These are phyloP conservation scores for Tachystola acroxantha DNA, from an alignment of 2,888 invertebrate genomes.

Conservation along the genomic window DNA sequence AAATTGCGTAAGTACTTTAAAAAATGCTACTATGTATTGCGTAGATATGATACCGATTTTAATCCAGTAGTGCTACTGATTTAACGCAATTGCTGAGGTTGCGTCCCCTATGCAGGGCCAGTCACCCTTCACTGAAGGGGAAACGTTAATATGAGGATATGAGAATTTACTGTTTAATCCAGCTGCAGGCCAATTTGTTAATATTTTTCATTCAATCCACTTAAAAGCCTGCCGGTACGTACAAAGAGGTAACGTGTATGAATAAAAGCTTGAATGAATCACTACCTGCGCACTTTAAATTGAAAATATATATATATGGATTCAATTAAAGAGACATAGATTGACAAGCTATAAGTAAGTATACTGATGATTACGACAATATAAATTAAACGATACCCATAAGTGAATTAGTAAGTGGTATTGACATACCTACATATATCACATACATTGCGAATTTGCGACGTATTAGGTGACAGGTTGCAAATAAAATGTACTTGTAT, in stretches of 20 bases:
- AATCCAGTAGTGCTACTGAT: constrained; percentile 70
- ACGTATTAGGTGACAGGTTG: constrained; percentile 5
- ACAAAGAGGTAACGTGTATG: too few species aligned
- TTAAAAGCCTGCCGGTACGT: constrained; percentile 56
- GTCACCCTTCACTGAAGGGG: constrained; percentile 69
- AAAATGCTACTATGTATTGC: constrained; percentile 28
- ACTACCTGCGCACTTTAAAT: background rate
- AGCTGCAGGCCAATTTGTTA: constrained; percentile 75
- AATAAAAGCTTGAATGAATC: background rate
- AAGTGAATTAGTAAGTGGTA: too few species aligned
- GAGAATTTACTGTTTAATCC: constrained; percentile 78
- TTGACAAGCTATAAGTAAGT: too few species aligned
- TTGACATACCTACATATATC: too few species aligned
- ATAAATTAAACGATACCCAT: too few species aligned
- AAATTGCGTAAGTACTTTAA: too few species aligned
- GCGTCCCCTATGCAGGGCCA: constrained; percentile 58
- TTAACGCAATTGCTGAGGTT: constrained; percentile 74
- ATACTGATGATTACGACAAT: too few species aligned
- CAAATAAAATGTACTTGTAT: constrained; percentile 11
- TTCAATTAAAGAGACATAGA: too few species aligned
- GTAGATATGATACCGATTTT: constrained; percentile 47
- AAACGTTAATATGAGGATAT: constrained; percentile 73
- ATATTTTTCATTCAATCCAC: constrained; percentile 76
- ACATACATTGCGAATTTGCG: too few species aligned
- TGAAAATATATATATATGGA: background rate